phyloP scores from a whole-genome alignment of 2,113 vertebrate genomes.

The Bostrychus sinensis region DNA sequence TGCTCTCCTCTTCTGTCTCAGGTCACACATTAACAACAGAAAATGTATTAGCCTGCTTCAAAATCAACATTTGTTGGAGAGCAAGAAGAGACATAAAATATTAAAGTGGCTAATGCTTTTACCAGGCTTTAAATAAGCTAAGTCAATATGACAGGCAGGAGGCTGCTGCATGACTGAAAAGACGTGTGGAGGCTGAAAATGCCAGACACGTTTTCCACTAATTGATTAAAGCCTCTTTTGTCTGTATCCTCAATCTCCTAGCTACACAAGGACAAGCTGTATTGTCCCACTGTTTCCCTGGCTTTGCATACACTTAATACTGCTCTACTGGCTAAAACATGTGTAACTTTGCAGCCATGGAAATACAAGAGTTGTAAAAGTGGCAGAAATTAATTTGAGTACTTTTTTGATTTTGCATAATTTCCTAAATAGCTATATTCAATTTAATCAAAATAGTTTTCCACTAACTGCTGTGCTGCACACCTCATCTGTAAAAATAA shows the following conservation, averaged over 20 bases:
- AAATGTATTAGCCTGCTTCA: not conserved
- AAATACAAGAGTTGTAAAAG: not conserved
- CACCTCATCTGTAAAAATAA: not conserved
- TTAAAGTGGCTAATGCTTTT: slow-evolving; percentile 46
- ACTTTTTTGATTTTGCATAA: not conserved
- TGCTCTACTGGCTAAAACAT: slow-evolving; percentile 18
- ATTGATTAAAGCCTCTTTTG: slow-evolving; percentile 61
- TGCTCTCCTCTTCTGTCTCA: not conserved
- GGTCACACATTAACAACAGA: not conserved
- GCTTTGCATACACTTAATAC: slow-evolving; percentile 36
- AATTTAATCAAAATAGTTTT: not conserved
- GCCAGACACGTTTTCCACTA: slow-evolving; percentile 56
- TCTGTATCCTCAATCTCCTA: slow-evolving; percentile 32
- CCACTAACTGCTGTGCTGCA: not conserved
- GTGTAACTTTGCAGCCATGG: not conserved
- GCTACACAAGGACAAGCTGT: slow-evolving; percentile 36
- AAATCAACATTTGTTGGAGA: slow-evolving; percentile 14
- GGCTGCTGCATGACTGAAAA: slow-evolving; percentile 13
- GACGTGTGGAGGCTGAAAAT: slow-evolving; percentile 40
- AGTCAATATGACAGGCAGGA: slow-evolving; percentile 34
- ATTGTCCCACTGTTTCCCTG: slow-evolving; percentile 23
- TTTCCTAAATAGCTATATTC: not conserved
- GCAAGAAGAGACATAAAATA: slow-evolving; percentile 51
- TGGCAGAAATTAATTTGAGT: slow-evolving; percentile 12
- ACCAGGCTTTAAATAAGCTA: slow-evolving; percentile 47